Conservation (phyloP, 2,888 invertebrate species). For the Schrankia costaestrigalis region DNA sequence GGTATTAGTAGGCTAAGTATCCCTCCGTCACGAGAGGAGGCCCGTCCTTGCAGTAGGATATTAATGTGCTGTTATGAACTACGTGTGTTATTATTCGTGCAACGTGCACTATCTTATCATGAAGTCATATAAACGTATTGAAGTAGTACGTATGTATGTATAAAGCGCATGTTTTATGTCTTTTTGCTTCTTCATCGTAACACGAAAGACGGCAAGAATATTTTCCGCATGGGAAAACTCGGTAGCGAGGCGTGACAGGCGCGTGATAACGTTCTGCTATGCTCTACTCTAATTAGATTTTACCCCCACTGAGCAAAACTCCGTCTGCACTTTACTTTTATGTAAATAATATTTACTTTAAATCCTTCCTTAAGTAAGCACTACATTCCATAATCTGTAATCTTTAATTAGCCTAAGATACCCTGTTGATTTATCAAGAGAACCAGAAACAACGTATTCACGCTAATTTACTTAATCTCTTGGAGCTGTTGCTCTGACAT, state of each 20-base stretch:
- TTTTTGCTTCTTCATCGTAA: slow-evolving; percentile 46
- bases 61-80: too few species aligned
- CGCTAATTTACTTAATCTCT: too few species aligned
- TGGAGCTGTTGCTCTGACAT: too few species aligned
- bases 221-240: slow-evolving; percentile 57
- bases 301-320: slow-evolving; percentile 39
- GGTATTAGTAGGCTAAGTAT: too few species aligned
- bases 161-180: slow-evolving; percentile 43
- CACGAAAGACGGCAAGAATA: slow-evolving; percentile 48
- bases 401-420: too few species aligned
- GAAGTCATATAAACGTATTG: too few species aligned
- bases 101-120: slow-evolving; percentile 45
- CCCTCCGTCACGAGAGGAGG: too few species aligned
- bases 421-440: too few species aligned
- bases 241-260: slow-evolving; percentile 53
- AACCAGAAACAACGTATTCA: too few species aligned
- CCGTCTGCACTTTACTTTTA: slow-evolving; percentile 35
- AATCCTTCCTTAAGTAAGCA: slow-evolving; percentile 3
- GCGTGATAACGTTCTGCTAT: slow-evolving; percentile 55
- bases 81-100: slow-evolving; percentile 36
- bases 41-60: too few species aligned
- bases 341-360: slow-evolving; percentile 22
- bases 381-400: too few species aligned
- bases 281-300: slow-evolving; percentile 61
- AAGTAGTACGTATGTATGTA: too few species aligned